Percentiles rank a stretch among this genome's conserved stretches.
Conservation (phyloP, 2,113 vertebrate genomes). For the Osmerus eperlanus region DNA sequence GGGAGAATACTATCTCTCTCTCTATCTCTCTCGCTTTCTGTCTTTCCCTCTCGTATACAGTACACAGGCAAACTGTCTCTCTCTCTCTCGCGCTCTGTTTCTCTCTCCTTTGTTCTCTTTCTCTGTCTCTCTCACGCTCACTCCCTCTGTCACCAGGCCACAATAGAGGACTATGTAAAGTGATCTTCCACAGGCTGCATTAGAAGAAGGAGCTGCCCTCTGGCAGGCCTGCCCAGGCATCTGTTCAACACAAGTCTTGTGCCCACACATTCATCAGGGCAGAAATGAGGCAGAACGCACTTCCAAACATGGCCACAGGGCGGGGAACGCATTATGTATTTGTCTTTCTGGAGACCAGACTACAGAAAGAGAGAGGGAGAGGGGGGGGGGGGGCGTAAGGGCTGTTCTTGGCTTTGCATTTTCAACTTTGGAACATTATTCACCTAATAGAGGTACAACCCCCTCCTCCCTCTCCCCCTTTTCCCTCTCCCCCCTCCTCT, state of each 20-base stretch:
- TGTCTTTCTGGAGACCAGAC: background rate
- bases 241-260: constrained; percentile 43
- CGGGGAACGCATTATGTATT: constrained; percentile 33
- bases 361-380: background rate
- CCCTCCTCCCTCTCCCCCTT: constrained; percentile 14
- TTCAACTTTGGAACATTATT: constrained; percentile 33
- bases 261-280: constrained; percentile 33
- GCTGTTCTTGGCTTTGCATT: constrained; percentile 22
- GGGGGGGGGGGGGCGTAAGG: background rate
- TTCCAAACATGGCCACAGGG: constrained; percentile 48
- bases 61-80: no score
- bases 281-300: constrained; percentile 34
- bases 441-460: constrained; percentile 21
- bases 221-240: constrained; percentile 45
- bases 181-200: constrained; percentile 41
- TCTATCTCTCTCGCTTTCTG: background rate
- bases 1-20: no score
- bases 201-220: constrained; percentile 52
- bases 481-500: constrained; percentile 39
- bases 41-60: background rate
- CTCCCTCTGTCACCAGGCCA: constrained; percentile 19
- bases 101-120: background rate
- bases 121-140: background rate
- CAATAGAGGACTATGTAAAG: constrained; percentile 43
- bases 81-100: no score